Evolutionary conservation across 2,797 vertebrate species (phyloP), one percentile per base, ranked within the genome.

Genomic region (Falco berigora): DNA sequence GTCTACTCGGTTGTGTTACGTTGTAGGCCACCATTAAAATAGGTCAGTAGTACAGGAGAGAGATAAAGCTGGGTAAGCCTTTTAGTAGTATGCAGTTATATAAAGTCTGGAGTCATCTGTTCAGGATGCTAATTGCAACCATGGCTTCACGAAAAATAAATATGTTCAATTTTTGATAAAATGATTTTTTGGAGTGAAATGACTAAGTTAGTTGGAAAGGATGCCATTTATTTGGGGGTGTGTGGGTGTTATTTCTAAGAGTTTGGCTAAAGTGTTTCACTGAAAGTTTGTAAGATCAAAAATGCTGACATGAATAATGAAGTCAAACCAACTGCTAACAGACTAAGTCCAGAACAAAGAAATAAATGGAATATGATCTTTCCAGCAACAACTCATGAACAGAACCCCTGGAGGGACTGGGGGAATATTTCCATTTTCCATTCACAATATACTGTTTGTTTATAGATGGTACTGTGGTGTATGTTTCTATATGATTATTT

Each of bases 151-250:
- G 46, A 95, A 90, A 97, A 96, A 76, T 46, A 93, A 96, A 90
- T 21, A 61, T 84, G 90, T 77, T 91, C 42, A 86, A 5, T 40
- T 88, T 72, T 32, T 52, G 63, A 78, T 83, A 63, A 53, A 75
- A 34, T 80, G 11, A 46, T 61, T 81, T 94, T 95, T 90, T 50
- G 8, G 6, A 63, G 88, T 92, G 78, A 78, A 91, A 32, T 82
- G 90, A 93, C 83, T 78, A 84, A 96, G 53, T 82, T 91, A 94
- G 79, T 91, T 92, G 72, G 89, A 96, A 95, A 75, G 47, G 61
- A 71, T 79, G 62, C 42, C 56, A 71, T 90, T 94, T 92, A 77
- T 91, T 76, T 91, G 79, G 53, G 56, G 3, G 1, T 61, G 36
- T 79, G 50, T 68, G n/a, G 6, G 5, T 95, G 15, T 46, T 68